Evolutionary conservation across 53 echinoderm and acorn worm genomes (phyloP), one percentile per base, ranked within the genome.

Genomic region (Crossaster papposus): DNA sequence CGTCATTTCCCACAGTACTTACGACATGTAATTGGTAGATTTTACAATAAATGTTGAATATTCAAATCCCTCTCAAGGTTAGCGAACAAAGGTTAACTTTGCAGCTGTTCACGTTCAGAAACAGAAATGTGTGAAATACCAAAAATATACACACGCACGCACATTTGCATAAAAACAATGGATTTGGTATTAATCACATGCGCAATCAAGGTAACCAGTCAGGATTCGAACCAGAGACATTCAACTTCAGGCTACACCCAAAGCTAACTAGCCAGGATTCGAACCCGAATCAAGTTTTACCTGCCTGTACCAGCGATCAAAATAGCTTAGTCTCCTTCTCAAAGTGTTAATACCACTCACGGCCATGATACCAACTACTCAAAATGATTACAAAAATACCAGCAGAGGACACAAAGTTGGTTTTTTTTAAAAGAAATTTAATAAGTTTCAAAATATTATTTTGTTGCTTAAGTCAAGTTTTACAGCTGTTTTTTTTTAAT

Each of bases 231-330:
- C 44, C 44, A 5, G 44, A 9, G 38, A 7, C 38, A 38, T 38
- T 4, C 38, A 38, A 38, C 7, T 7, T 38, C 38, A 38, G 38
- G 2, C 44, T 44, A 44, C 44, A 44, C 44, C 9, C 44, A n/a
- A n/a, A n/a, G n/a, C n/a, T n/a, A n/a, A n/a, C 44, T 44, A 9
- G 6, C 5, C 44, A 44, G 44, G 44, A 44, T 9, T 44, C 44
- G 6, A 44, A 44, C n/a, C n/a, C n/a, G n/a, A n/a, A 50, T 18
- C 22, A 30, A 65, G n/a, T 28, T 37, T 23, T 68, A 70, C 70
- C 83, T 83, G 65, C 2, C 38, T 70, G 37, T 53, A 83, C 83
- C 68, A 65, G 18, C 23, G 14, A 26, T 83, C 83, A 22, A 70
- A 6, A 68, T 26, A 26, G 14, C 70, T n/a, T 70, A 83, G 83